Conservation (phyloP, 2,113 vertebrate species). For the Struthio camelus region DNA sequence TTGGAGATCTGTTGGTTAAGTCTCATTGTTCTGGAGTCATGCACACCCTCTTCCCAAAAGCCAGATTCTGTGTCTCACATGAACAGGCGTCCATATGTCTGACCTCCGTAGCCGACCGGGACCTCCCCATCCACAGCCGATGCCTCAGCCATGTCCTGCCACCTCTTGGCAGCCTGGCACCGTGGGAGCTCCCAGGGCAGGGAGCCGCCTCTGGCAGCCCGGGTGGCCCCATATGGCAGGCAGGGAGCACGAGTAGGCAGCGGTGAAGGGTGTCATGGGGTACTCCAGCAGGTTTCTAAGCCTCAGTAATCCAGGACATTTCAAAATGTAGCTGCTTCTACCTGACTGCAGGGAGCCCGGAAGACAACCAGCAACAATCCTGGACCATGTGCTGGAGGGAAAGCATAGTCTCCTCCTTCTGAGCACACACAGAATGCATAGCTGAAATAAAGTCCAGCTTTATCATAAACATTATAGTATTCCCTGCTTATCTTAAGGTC, state of each 20-base stretch:
- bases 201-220: no score
- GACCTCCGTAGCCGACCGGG: fast-evolving
- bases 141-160: background rate
- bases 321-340: no score
- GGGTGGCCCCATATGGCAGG: no score
- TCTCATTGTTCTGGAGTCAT: constrained; percentile 4
- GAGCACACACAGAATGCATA: background rate
- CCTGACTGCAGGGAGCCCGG: background rate
- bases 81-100: background rate
- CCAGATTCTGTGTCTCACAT: background rate
- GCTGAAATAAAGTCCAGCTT: background rate
- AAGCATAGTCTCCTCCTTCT: background rate
- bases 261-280: no score
- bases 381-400: background rate
- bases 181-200: background rate
- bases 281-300: background rate
- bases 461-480: background rate
- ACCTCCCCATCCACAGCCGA: background rate
- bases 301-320: background rate
- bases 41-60: background rate
- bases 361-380: background rate
- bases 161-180: background rate
- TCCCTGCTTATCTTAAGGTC: background rate
- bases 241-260: no score
- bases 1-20: background rate